A percentile compares a stretch with the other conserved stretches of the same genome.
phyloP scores from a whole-genome alignment of 2,888 invertebrate species.

The Drosophila cracens region DNA sequence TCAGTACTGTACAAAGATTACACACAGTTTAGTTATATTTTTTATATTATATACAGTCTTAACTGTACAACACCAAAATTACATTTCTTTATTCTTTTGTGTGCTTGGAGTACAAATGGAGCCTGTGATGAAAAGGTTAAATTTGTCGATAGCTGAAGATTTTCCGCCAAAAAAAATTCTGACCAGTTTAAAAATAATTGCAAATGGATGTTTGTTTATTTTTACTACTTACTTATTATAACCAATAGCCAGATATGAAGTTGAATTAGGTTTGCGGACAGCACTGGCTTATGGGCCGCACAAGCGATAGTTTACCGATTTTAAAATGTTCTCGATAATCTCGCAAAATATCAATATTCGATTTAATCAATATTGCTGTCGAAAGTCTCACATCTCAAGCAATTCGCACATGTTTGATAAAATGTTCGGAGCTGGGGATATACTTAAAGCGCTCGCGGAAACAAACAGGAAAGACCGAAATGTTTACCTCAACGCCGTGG shows the following conservation, averaged over 20 bases:
- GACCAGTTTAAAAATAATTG: neutral
- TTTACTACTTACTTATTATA: neutral
- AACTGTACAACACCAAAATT: neutral
- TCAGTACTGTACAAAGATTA: neutral
- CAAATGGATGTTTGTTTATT: neutral
- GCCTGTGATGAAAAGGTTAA: neutral
- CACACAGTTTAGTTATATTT: too few species aligned
- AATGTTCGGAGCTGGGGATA: slow-evolving; percentile 34
- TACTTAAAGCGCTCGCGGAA: slow-evolving; percentile 29
- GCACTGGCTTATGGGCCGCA: neutral
- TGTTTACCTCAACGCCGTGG: slow-evolving; percentile 26
- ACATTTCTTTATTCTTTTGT: neutral
- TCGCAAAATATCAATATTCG: neutral
- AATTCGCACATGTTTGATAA: slow-evolving; percentile 48
- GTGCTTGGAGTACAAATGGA: neutral
- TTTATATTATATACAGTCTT: neutral
- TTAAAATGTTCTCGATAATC: neutral
- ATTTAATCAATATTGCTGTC: neutral
- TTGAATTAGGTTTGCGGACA: neutral
- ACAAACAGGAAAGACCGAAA: slow-evolving; percentile 19
- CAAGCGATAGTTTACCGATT: neutral
- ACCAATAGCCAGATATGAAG: neutral
- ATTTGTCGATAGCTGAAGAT: neutral
- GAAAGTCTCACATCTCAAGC: neutral
- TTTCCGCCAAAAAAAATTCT: neutral